Percentiles rank a stretch among this genome's conserved stretches.
phyloP scores from a whole-genome alignment of 1,140 invertebrate species.

The Halesus radiatus region DNA sequence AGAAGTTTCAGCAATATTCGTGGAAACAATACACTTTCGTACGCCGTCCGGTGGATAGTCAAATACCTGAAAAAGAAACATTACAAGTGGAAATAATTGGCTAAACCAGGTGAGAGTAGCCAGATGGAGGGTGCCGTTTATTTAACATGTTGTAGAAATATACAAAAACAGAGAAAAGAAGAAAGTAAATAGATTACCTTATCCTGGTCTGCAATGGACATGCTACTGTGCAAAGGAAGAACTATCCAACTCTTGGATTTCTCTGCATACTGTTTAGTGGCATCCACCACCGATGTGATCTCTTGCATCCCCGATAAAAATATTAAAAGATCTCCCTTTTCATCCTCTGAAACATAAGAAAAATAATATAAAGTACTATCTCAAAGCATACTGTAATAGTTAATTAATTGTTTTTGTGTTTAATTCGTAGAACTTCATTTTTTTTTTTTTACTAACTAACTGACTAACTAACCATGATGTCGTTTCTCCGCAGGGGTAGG shows the following conservation, averaged over 20 bases:
- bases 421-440: no score
- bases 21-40: slow-evolving; percentile 97
- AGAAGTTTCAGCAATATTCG: slow-evolving; percentile 99
- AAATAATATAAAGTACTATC: no score
- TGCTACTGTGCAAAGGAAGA: slow-evolving; percentile 92
- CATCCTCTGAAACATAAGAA: slow-evolving; percentile 70
- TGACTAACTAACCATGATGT: no score
- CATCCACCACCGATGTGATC: slow-evolving; percentile 92
- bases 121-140: no score
- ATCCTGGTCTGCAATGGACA: slow-evolving; percentile 96
- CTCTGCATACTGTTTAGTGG: slow-evolving; percentile 86
- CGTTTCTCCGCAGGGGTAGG: no score
- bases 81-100: background rate
- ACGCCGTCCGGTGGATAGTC: slow-evolving; percentile 95
- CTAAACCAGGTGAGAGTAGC: no score
- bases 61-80: slow-evolving; percentile 81
- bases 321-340: slow-evolving; percentile 95
- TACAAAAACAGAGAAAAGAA: no score
- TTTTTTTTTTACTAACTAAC: no score
- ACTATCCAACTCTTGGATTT: slow-evolving; percentile 91
- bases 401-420: no score
- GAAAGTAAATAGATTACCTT: slow-evolving; percentile 74
- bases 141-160: no score
- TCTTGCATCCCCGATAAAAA: slow-evolving; percentile 97
- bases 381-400: no score